Evolutionary conservation across 2,797 vertebrate genomes (phyloP).

Genomic region (Microctenopoma steveboyesi): DNA sequence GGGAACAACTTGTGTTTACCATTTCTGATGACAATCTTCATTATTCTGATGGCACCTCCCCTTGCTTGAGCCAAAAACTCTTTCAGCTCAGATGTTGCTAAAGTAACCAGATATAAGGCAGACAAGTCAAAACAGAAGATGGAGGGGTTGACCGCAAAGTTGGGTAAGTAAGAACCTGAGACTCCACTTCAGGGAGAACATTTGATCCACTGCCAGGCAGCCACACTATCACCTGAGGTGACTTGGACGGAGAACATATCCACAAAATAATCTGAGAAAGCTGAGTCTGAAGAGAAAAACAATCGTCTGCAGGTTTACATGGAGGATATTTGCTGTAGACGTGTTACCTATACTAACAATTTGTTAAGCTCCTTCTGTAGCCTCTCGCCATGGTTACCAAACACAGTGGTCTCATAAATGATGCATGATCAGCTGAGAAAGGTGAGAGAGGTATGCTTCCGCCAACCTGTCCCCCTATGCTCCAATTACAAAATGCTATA

Average conservation of each 20-base stretch:
- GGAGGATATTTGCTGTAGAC: constrained; percentile 16
- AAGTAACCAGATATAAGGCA: constrained; percentile 87
- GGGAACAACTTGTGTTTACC: constrained; percentile 83
- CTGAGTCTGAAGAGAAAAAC: not conserved
- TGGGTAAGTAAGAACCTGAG: constrained; percentile 75
- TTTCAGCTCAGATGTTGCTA: constrained; percentile 95
- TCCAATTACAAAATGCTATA: constrained; percentile 78
- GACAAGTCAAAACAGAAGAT: constrained; percentile 71
- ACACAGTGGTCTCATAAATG: constrained; percentile 82
- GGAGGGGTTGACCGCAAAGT: constrained; percentile 49
- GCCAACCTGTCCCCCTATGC: constrained; percentile 57
- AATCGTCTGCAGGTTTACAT: not conserved
- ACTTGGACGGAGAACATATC: constrained; percentile 24
- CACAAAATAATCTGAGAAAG: not conserved
- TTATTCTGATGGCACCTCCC: constrained; percentile 90
- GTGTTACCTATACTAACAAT: not conserved
- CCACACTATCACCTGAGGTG: constrained; percentile 52
- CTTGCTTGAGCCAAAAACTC: constrained; percentile 94
- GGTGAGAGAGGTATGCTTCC: constrained; percentile 81
- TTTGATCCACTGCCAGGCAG: constrained; percentile 70
- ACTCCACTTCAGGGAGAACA: constrained; percentile 70
- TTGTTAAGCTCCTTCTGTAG: constrained; percentile 32
- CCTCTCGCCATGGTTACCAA: constrained; percentile 80
- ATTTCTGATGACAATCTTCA: constrained; percentile 96
- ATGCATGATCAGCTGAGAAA: constrained; percentile 83